Evolutionary conservation across 2,113 vertebrate genomes (phyloP), one percentile per base, ranked within the genome.

Genomic region (Neodon shergylaensis): DNA sequence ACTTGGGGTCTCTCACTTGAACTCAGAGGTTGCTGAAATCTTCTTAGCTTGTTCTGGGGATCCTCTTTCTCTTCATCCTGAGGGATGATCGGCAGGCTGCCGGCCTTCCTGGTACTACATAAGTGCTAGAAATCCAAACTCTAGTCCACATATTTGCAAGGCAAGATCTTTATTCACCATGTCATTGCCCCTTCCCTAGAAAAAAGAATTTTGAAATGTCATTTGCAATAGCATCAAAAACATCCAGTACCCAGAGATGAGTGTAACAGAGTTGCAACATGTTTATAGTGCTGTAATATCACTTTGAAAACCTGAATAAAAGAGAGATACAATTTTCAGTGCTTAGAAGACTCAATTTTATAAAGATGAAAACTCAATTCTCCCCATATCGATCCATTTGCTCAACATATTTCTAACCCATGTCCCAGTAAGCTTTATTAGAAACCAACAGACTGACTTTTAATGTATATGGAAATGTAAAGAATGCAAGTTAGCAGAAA

Each of bases 371-470:
- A 82, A 74, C 58, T 81, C 28, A 49, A 2, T 49, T 49, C 49
- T 74, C 21, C 44, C 58, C 7, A 58, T 42, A 44, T 5, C 21
- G 3, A 95, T 49, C 31, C n/a, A 52, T 73, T 72, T 6, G 65
- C 28, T 91, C 49, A 86, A 39, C 44, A 33, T 28, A 52, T 82
- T 87, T 92, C n/a, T 82, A 88, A 76, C 54, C 3, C 87, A 92
- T 76, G 79, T 54, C 7, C 28, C 31, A 88, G 28, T 19, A 81
- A 76, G 28, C 42, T 72, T 87, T 81, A 81, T 73, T 63, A 66
- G 74, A 95, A 92, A 88, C 44, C 28, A 74, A 65, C 21, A 88
- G 54, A 33, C 7, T 82, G 44, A 82, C 79, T 87, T 78, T 87
- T 73, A 81, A 87, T 79, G 11, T 63, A 49, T n/a, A 14, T 65